These are phyloP conservation scores for Aphaenogaster rudis DNA, from an alignment of 1,140 invertebrate genomes.

Conservation along the genomic window DNA sequence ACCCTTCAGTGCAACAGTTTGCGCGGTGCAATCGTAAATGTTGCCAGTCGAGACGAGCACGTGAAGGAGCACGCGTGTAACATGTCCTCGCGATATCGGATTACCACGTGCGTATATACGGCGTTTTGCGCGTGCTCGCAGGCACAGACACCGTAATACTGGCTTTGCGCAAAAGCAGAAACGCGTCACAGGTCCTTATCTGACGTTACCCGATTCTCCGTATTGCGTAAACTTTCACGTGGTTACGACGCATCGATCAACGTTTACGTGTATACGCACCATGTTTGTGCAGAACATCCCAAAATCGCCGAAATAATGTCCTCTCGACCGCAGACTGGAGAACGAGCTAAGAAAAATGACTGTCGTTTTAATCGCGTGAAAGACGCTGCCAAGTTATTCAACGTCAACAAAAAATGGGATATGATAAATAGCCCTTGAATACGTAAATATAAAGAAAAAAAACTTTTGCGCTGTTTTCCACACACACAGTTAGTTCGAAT, in stretches of 20 bases:
- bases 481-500: not conserved
- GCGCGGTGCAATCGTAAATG: constrained; percentile 51
- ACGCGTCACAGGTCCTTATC: constrained; percentile 5
- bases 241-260: constrained; percentile 1
- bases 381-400: not conserved
- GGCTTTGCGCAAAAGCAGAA: constrained; percentile 39
- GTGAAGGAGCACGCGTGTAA: constrained; percentile 55
- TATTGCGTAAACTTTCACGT: constrained; percentile 29
- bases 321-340: too few species aligned
- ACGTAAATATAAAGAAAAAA: not conserved
- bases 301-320: not conserved
- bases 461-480: not conserved
- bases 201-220: constrained; percentile 23
- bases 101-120: constrained; percentile 61
- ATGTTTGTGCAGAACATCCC: not conserved
- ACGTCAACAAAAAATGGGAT: not conserved
- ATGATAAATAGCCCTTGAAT: not conserved
- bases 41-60: constrained; percentile 32
- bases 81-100: constrained; percentile 58
- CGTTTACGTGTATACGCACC: not conserved
- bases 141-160: constrained; percentile 1
- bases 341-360: not conserved
- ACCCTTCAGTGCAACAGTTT: not conserved
- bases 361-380: not conserved
- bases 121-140: constrained; percentile 45